These are phyloP conservation scores for Aphelenchoides fujianensis DNA, from an alignment of 1,140 invertebrate genomes.

Conservation along the genomic window DNA sequence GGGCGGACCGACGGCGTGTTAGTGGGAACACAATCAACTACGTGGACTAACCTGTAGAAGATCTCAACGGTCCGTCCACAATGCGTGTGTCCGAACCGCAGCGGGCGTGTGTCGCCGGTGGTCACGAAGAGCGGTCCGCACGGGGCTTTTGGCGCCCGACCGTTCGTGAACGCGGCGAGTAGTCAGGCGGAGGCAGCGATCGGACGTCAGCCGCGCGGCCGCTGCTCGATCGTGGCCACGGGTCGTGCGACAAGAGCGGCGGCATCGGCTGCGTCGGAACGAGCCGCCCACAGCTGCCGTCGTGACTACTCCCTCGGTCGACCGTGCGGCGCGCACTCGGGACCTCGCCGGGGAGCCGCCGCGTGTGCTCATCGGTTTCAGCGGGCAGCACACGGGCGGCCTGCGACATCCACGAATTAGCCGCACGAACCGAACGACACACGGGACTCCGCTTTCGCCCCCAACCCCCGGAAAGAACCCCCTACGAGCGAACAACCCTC, in stretches of 20 bases:
- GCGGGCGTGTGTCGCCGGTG: neutral
- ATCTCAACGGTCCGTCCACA: neutral
- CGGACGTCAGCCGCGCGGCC: neutral
- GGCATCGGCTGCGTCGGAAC: too few relatives aligned
- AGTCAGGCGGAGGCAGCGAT: neutral
- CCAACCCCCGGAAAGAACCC: too few relatives aligned
- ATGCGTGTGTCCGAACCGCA: too few relatives aligned
- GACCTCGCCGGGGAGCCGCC: too few relatives aligned
- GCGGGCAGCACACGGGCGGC: neutral
- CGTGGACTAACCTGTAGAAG: neutral
- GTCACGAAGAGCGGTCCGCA: too few relatives aligned
- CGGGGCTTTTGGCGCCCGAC: too few relatives aligned
- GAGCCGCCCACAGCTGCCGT: neutral
- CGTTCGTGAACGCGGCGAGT: neutral
- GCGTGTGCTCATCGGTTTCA: too few relatives aligned
- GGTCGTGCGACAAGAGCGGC: neutral
- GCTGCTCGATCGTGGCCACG: neutral
- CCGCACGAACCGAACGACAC: neutral
- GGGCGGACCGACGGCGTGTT: too few relatives aligned
- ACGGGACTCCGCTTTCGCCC: too few relatives aligned
- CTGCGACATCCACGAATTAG: neutral
- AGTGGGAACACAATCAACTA: too few relatives aligned
- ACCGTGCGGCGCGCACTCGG: too few relatives aligned
- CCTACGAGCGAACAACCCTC: too few relatives aligned
- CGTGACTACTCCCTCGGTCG: conserved; percentile 4